These are phyloP conservation scores for Xenops minutus DNA, from an alignment of 2,797 vertebrate genomes.

Conservation along the genomic window DNA sequence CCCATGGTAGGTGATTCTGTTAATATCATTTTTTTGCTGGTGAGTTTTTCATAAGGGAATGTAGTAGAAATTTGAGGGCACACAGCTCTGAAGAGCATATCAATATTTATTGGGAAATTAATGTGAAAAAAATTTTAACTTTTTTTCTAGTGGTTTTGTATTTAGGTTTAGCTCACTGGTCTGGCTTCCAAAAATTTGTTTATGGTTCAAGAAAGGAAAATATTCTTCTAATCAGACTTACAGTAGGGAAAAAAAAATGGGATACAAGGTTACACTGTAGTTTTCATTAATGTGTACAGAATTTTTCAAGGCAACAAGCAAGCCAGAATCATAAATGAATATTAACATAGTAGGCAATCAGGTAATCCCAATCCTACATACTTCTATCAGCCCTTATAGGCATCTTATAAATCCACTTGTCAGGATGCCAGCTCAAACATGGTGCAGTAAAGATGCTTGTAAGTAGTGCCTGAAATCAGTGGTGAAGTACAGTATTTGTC, in stretches of 20 bases:
- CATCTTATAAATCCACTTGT: neutral
- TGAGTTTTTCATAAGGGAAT: neutral
- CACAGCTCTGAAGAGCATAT: neutral
- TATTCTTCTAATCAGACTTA: neutral
- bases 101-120: neutral
- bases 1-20: neutral
- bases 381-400: neutral
- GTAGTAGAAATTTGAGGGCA: neutral
- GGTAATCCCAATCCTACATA: neutral
- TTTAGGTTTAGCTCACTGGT: neutral
- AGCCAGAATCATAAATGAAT: neutral
- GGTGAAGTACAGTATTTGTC: neutral
- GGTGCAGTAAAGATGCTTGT: neutral
- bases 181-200: neutral
- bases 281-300: neutral
- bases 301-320: neutral
- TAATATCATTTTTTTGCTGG: neutral
- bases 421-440: neutral
- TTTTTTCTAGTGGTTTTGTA: neutral
- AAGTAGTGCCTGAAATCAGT: neutral
- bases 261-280: neutral
- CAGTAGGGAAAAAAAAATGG: neutral
- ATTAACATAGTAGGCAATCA: neutral
- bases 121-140: neutral
- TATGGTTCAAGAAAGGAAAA: neutral